Conservation (phyloP, 2,113 vertebrate genomes). For the Cyprinodon brontotheroides region DNA sequence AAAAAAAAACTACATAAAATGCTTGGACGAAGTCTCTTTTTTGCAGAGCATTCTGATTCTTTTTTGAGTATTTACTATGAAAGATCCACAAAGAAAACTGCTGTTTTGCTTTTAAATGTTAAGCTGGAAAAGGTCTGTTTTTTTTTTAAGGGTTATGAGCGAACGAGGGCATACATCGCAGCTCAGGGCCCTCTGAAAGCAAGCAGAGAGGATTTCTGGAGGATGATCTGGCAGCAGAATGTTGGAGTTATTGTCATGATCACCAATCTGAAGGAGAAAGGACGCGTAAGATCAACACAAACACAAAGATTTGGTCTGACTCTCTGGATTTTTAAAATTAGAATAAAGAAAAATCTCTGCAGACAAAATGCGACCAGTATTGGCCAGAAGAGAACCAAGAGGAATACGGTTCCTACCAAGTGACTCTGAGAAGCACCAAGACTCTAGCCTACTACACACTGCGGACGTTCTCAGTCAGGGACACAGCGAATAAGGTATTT, state of each 20-base stretch:
- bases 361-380: conserved; percentile 99
- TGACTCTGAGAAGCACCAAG: conserved; percentile 88
- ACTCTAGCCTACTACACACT: conserved; percentile 92
- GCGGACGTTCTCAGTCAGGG: conserved; percentile 89
- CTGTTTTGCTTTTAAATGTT: no score
- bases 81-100: no score
- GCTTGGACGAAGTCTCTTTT: no score
- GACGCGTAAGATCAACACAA: conserved; percentile 83
- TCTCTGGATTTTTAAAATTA: no score
- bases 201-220: conserved; percentile 96
- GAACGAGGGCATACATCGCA: conserved; percentile 93
- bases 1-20: not conserved
- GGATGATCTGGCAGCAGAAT: conserved; percentile 98
- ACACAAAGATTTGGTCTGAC: not conserved
- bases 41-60: no score
- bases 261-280: conserved; percentile 97
- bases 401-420: conserved; percentile 92
- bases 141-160: conserved; percentile 87
- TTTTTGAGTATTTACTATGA: no score
- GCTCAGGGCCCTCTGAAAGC: conserved; percentile 94
- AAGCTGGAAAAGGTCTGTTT: not conserved
- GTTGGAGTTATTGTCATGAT: conserved; percentile 98
- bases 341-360: conserved; percentile 13
- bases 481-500: conserved; percentile 87
- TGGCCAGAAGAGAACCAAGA: conserved; percentile 93